phyloP scores from a whole-genome alignment of 2,888 invertebrate genomes.

The Macrosiphum euphorbiae region DNA sequence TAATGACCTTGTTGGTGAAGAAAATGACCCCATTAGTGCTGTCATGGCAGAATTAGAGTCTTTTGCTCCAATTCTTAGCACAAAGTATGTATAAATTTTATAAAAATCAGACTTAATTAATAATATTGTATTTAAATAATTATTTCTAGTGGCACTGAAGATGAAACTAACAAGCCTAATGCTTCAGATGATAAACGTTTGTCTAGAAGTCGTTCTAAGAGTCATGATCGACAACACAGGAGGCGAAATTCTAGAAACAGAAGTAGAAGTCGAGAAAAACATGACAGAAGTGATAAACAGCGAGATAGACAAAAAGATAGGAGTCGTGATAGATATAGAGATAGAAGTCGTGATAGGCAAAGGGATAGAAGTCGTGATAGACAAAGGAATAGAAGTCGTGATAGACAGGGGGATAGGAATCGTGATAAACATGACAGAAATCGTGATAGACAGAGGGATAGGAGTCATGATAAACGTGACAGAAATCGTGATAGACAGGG shows the following conservation, averaged over 20 bases:
- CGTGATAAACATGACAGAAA: conserved; percentile 66
- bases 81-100: conserved; percentile 42
- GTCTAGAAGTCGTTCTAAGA: conserved; percentile 66
- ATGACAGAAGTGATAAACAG: conserved; percentile 68
- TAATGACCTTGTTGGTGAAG: conserved; percentile 75
- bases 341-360: conserved; percentile 68
- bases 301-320: conserved; percentile 67
- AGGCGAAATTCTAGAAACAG: conserved; percentile 66
- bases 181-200: conserved; percentile 26
- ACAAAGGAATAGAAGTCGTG: conserved; percentile 66
- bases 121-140: neutral
- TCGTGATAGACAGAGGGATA: conserved; percentile 65
- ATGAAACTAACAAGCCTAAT: conserved; percentile 62
- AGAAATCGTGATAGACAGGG: conserved; percentile 64
- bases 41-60: conserved; percentile 90
- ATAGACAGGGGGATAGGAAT: conserved; percentile 67
- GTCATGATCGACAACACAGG: conserved; percentile 67
- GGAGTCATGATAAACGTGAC: conserved; percentile 67
- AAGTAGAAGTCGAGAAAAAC: conserved; percentile 68
- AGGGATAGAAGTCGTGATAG: conserved; percentile 68
- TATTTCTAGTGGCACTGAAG: conserved; percentile 67
- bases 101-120: neutral
- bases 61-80: conserved; percentile 78
- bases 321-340: conserved; percentile 67
- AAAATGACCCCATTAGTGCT: conserved; percentile 77